Conservation (phyloP, 2,113 vertebrate genomes). For the Lepus americanus region DNA sequence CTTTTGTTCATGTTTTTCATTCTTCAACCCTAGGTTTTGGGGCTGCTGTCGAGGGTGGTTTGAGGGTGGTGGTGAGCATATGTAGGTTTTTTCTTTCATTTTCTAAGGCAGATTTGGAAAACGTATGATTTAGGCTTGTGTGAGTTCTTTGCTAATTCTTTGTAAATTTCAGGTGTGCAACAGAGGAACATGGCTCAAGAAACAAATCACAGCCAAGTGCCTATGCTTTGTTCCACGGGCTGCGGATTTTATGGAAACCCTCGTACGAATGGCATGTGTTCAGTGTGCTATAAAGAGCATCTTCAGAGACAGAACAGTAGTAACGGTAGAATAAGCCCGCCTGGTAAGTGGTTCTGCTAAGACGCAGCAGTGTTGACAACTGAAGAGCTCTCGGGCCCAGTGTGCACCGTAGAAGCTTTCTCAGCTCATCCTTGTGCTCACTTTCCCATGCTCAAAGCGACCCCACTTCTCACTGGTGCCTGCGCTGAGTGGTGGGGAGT, state of each 20-base stretch:
- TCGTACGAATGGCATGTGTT: conserved; percentile 94
- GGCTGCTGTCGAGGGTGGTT: neutral
- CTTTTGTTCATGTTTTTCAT: neutral
- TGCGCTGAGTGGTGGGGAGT: neutral
- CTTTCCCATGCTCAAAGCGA: neutral
- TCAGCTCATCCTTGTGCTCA: neutral
- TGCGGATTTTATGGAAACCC: conserved; percentile 95
- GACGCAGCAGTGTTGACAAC: neutral
- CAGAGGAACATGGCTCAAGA: conserved; percentile 94
- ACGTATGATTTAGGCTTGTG: neutral
- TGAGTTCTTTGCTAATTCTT: conserved; percentile 42
- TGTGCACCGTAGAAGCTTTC: neutral
- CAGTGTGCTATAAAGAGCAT: conserved; percentile 95
- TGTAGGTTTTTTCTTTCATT: neutral
- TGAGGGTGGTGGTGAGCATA: neutral
- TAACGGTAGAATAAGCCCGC: conserved; percentile 91
- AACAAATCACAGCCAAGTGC: conserved; percentile 94
- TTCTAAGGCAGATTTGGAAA: neutral
- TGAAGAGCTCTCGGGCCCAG: neutral
- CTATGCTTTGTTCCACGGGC: conserved; percentile 94
- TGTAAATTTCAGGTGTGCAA: conserved; percentile 86
- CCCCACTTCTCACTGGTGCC: neutral
- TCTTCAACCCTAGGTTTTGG: neutral
- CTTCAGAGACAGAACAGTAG: conserved; percentile 93
- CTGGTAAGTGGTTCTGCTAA: conserved; percentile 88